Base-by-base conservation (phyloP, 2,797 vertebrate genomes). In the Falco cherrug region DNA sequence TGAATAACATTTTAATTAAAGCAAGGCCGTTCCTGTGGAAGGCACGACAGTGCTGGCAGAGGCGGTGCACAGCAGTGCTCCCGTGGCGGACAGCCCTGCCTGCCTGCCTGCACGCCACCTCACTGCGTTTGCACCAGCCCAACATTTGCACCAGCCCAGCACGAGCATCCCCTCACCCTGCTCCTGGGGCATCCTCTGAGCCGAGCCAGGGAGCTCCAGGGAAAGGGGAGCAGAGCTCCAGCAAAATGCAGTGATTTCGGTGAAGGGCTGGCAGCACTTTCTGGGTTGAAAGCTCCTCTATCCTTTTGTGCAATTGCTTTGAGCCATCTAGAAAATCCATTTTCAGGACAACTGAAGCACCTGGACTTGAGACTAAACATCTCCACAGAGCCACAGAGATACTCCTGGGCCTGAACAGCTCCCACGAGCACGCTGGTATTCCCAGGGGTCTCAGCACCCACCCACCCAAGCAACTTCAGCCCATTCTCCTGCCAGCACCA, bases 211-310 rank as follows among this genome's bases (percentile, higher is more conserved):
- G 64, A 11, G 79, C 45, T 11, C 4, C 17, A 2, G 10, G 15
- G 2, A 43, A 50, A 31, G 48, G 65, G 80, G 31, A 75, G 69
- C 84, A 25, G 89, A 59, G 80, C 84, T 37, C 5, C 69, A 24
- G 91, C 84, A 67, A 37, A 45, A 2, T 47, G 39, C 1, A 9
- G 22, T 0, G 75, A 7, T 39, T 9, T 19, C 1, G 1, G 31
- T 3, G 81, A 10, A 41, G 54, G 67, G 60, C 45, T 28, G 61
- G 70, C 60, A 41, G 82, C 91, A 2, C 8, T 1, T 6, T 15
- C 71, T 0, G 7, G 5, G 13, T 0, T 28, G 87, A 65, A 50
- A 73, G 29, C 71, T 74, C 71, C 78, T 53, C 65, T 11, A 2
- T 56, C 71, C 80, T 50, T 83, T 43, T 16, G 50, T 81, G 83